Percentiles rank a stretch among this genome's conserved stretches.
Evolutionary conservation across 2,888 invertebrate species (phyloP).

Genomic region (Drosophila maculinotata): DNA sequence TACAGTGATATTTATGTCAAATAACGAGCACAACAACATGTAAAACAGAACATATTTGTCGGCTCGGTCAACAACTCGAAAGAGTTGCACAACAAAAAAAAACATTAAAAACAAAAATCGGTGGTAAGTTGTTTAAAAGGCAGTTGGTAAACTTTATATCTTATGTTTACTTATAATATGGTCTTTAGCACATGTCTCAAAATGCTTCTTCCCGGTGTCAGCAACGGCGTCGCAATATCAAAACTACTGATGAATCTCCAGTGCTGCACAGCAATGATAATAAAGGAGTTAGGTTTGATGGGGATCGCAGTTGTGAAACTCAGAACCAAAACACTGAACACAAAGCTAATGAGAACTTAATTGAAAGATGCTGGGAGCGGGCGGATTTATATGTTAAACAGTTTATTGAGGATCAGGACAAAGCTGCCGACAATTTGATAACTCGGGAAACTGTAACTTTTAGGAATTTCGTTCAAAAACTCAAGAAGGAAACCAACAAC

Average conservation of each 20-base stretch:
- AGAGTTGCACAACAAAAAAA: conserved; percentile 2
- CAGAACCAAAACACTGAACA: neutral
- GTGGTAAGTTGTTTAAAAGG: neutral
- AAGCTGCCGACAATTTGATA: neutral
- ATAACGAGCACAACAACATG: conserved; percentile 17
- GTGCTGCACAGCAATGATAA: neutral
- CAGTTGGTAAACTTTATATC: neutral
- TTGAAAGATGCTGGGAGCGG: conserved; percentile 17
- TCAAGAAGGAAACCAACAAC: neutral
- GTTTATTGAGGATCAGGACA: conserved; percentile 26
- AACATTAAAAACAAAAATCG: neutral
- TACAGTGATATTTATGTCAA: conserved; percentile 60
- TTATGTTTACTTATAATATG: neutral
- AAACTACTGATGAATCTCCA: neutral
- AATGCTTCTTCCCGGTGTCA: neutral
- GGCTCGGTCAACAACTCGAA: neutral
- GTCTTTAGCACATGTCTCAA: conserved; percentile 9
- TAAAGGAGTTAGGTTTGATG: neutral
- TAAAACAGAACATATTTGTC: conserved; percentile 2
- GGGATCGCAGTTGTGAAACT: neutral
- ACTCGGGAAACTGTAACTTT: neutral
- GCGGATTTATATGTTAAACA: conserved; percentile 19
- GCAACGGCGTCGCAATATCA: neutral
- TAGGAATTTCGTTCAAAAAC: conserved; percentile 11
- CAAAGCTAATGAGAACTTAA: neutral